Evolutionary conservation across 2,797 vertebrate species (phyloP).

Genomic region (Urocyon cinereoargenteus): DNA sequence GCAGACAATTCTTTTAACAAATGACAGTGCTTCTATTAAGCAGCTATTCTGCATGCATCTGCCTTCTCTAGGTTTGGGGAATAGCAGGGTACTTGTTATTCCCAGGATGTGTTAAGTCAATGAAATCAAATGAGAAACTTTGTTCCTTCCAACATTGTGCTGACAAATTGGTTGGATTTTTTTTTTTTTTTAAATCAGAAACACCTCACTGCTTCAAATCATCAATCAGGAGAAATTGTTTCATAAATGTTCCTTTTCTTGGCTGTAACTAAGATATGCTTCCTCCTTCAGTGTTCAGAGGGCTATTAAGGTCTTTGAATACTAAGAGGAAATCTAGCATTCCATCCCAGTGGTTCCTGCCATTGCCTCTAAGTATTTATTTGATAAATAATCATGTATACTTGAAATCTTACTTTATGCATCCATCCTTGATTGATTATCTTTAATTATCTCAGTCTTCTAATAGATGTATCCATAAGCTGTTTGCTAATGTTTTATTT

Average conservation of each 20-base stretch:
- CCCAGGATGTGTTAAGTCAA: slow-evolving; percentile 70
- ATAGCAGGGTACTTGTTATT: slow-evolving; percentile 79
- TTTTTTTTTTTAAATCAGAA: slow-evolving; percentile 71
- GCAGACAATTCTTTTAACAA: slow-evolving; percentile 80
- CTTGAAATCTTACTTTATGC: slow-evolving; percentile 36
- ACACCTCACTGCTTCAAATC: slow-evolving; percentile 73
- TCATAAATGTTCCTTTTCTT: slow-evolving; percentile 72
- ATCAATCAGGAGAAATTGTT: slow-evolving; percentile 75
- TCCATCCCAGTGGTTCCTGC: not conserved
- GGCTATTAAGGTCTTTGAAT: slow-evolving; percentile 39
- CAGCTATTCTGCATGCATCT: slow-evolving; percentile 66
- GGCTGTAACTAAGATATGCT: slow-evolving; percentile 59
- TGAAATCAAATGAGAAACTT: slow-evolving; percentile 78
- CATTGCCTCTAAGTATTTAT: slow-evolving; percentile 47
- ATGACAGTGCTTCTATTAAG: slow-evolving; percentile 67
- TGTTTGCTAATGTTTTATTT: slow-evolving; percentile 70
- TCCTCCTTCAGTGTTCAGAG: slow-evolving; percentile 57
- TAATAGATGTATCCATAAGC: not conserved
- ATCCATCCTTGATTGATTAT: not conserved
- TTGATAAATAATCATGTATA: not conserved
- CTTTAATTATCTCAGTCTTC: slow-evolving; percentile 63
- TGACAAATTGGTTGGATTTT: slow-evolving; percentile 70
- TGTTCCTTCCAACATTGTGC: slow-evolving; percentile 62
- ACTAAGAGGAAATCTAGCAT: not conserved
- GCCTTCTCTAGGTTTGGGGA: slow-evolving; percentile 67